Base-by-base conservation (phyloP, 1,140 invertebrate species). In the Eubasilissa regina region DNA sequence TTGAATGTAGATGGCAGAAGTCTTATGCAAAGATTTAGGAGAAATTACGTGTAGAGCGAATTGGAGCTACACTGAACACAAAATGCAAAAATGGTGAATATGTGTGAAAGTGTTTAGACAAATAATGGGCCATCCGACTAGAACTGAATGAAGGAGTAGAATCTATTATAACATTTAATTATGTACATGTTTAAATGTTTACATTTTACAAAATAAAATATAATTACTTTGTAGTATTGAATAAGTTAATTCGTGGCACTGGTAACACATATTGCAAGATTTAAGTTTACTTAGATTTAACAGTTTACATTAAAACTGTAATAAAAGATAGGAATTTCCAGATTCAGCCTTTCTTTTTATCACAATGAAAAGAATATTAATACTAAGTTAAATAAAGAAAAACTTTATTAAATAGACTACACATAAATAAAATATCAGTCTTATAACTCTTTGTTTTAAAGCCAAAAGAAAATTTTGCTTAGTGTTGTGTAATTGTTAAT, bases 241-340 rank as follows among this genome's bases (percentile, higher is more conserved):
- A 19, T 77, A 77, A 0, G n/a, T 53, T 3, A 73, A 72, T 78
- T 78, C 77, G 44, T 72, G 77, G 19, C 77, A 78, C 17, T 51
- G 68, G 35, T 66, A 72, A 51, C 77, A 78, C 77, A 78, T 78
- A 10, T 66, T 68, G 53, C 17, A 6, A 43, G 10, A 10, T 55
- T 68, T 77, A 11, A 58, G 15, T 56, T 56, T 17, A 74, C 17
- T 15, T 4, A 55, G 21, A 43, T 62, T 56, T 64, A 56, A 47
- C 48, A 15, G 19, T 47, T 44, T 53, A 72, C 10, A 25, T 72
- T 45, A 62, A 19, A 21, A 21, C 11, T 53, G 13, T 19, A 12
- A 25, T 70, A 51, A 70, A 70, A 51, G 17, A 68, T 45, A 45
- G 19, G n/a, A 62, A 45, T 68, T 13, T 51, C 15, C 9, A 47